A percentile compares a stretch with the other conserved stretches of the same genome.
Conservation (phyloP, 2,113 vertebrate genomes). For the Ochotona princeps region DNA sequence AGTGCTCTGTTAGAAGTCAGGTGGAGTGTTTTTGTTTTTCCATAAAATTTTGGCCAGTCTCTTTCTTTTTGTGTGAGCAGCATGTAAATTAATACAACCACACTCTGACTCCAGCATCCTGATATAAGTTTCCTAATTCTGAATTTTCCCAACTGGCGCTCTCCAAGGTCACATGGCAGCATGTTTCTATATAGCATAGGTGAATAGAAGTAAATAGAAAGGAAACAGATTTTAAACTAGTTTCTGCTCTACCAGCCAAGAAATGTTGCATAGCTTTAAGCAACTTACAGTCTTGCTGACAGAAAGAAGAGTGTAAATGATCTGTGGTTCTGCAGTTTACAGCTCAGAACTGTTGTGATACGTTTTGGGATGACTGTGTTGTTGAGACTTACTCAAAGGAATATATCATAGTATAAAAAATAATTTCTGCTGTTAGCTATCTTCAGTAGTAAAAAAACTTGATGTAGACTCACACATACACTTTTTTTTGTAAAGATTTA, state of each 20-base stretch:
- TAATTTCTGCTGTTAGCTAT: not conserved
- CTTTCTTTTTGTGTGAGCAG: constrained; percentile 16
- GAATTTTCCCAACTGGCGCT: not conserved
- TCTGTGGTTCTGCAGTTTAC: not conserved
- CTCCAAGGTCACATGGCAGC: not conserved
- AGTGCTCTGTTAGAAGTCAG: not conserved
- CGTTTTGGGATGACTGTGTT: not conserved
- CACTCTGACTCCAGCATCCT: not conserved
- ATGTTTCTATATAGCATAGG: not conserved
- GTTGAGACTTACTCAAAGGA: not conserved
- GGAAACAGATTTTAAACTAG: not conserved
- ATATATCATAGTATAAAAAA: not conserved
- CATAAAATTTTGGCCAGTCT: constrained; percentile 4
- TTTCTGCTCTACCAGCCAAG: not conserved
- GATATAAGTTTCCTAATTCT: not conserved
- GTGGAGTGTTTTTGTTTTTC: not conserved
- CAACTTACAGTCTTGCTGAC: not conserved
- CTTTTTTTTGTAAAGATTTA: too few relatives aligned
- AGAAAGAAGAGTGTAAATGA: not conserved
- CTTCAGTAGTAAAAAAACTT: not conserved
- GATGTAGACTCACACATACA: too few relatives aligned
- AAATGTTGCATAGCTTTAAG: not conserved
- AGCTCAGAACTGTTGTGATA: not conserved
- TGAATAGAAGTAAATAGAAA: not conserved
- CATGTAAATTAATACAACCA: constrained; percentile 13